Percentiles rank a stretch among this genome's conserved stretches.
Evolutionary conservation across 2,888 invertebrate genomes (phyloP).

Genomic region (Philopedon plagiatum): DNA sequence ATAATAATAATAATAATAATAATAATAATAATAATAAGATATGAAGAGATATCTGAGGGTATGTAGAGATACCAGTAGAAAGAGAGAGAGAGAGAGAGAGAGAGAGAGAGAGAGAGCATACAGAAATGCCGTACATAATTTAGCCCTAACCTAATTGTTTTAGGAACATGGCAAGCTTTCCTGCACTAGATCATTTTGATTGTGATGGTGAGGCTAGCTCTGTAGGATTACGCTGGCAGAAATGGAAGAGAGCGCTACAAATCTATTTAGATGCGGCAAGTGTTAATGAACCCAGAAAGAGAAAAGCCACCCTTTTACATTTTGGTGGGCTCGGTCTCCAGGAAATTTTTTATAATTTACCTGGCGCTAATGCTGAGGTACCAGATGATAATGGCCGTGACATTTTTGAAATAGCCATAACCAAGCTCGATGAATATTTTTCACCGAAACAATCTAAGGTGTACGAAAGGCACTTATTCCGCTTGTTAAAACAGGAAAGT

Average conservation of each 20-base stretch:
- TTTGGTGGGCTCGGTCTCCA: too few relatives aligned
- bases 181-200: too few relatives aligned
- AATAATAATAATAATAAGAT: too few relatives aligned
- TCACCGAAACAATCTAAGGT: constrained; percentile 54
- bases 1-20: too few relatives aligned
- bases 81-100: too few relatives aligned
- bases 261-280: constrained; percentile 54
- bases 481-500: constrained; percentile 57
- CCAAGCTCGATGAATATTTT: constrained; percentile 55
- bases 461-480: constrained; percentile 59
- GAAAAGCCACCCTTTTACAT: too few relatives aligned
- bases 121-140: too few relatives aligned
- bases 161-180: too few relatives aligned
- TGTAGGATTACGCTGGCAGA: constrained; percentile 56
- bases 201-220: constrained; percentile 56
- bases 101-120: too few relatives aligned
- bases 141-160: too few relatives aligned
- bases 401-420: constrained; percentile 31
- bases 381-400: constrained; percentile 33
- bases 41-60: too few relatives aligned
- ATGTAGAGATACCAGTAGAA: too few relatives aligned
- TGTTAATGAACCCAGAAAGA: constrained; percentile 28
- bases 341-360: constrained; percentile 55
- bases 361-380: constrained; percentile 43
- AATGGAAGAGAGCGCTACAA: constrained; percentile 57